phyloP scores from a whole-genome alignment of 1,140 invertebrate species.

The Lanistes nyassanus region DNA sequence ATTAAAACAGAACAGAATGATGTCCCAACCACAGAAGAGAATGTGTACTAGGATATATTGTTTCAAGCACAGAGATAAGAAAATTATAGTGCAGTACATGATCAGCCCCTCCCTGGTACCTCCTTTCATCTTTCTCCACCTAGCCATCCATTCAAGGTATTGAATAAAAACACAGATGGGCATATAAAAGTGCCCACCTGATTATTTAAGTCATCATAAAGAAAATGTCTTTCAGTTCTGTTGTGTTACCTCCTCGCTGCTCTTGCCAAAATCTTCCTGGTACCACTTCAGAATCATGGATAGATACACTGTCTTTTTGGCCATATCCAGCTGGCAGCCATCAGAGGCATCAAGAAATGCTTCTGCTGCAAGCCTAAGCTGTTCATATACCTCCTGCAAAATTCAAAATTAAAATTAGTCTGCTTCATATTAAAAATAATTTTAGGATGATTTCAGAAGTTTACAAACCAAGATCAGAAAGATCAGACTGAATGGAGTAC shows the following conservation, averaged over 20 bases:
- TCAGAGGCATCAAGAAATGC: slow-evolving; percentile 62
- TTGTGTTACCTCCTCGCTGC: slow-evolving; percentile 57
- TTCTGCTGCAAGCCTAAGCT: slow-evolving; percentile 53
- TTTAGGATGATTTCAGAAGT: too few species aligned
- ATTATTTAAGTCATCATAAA: background rate
- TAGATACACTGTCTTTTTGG: slow-evolving; percentile 59
- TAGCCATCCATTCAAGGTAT: too few species aligned
- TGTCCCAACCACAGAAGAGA: too few species aligned
- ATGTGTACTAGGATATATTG: too few species aligned
- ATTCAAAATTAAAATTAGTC: too few species aligned
- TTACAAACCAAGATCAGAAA: too few species aligned
- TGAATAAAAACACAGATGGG: slow-evolving; percentile 5
- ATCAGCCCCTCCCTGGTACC: too few species aligned
- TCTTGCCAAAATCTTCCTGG: slow-evolving; percentile 66
- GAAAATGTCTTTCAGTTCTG: background rate
- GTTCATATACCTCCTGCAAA: slow-evolving; percentile 47
- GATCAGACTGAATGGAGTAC: too few species aligned
- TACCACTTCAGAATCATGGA: slow-evolving; percentile 68
- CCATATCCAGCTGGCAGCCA: slow-evolving; percentile 58
- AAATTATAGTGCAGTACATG: too few species aligned
- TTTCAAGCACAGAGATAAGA: too few species aligned
- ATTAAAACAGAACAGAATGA: too few species aligned
- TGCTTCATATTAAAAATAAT: background rate
- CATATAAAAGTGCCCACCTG: background rate
- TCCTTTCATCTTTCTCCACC: too few species aligned